Conservation (phyloP, 1,140 invertebrate genomes). For the Drosophila tropicalis region DNA sequence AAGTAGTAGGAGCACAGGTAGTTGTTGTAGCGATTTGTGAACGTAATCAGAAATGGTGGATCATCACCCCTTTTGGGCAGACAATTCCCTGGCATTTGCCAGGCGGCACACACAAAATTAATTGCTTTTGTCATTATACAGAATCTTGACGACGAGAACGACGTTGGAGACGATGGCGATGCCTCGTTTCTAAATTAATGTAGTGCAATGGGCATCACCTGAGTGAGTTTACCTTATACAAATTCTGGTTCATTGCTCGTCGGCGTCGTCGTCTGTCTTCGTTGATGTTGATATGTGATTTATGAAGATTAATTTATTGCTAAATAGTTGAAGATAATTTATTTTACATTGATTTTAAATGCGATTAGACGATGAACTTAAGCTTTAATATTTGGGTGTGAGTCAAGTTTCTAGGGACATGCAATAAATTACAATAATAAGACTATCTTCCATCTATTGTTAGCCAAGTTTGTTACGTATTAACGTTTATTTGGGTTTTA, state of each 20-base stretch:
- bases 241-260: conserved; percentile 8
- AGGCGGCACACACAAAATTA: conserved; percentile 77
- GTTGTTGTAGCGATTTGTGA: conserved; percentile 75
- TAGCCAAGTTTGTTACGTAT: too few species aligned
- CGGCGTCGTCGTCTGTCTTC: conserved; percentile 33
- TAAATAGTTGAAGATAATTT: conserved; percentile 80
- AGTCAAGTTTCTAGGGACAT: too few species aligned
- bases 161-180: conserved; percentile 31
- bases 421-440: too few species aligned
- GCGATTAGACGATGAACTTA: conserved; percentile 48
- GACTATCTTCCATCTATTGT: too few species aligned
- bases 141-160: conserved; percentile 78
- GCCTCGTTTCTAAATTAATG: conserved; percentile 78
- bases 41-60: conserved; percentile 63
- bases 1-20: background rate
- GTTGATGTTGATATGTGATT: conserved; percentile 80
- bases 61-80: conserved; percentile 57
- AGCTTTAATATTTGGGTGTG: background rate
- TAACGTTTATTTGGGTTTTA: too few species aligned
- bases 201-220: conserved; percentile 59
- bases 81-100: conserved; percentile 56
- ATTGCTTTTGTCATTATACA: conserved; percentile 83
- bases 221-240: conserved; percentile 19
- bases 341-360: conserved; percentile 75
- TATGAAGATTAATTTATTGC: conserved; percentile 83